Conservation (phyloP, 2,888 invertebrate genomes). For the Phengaris alcon region DNA sequence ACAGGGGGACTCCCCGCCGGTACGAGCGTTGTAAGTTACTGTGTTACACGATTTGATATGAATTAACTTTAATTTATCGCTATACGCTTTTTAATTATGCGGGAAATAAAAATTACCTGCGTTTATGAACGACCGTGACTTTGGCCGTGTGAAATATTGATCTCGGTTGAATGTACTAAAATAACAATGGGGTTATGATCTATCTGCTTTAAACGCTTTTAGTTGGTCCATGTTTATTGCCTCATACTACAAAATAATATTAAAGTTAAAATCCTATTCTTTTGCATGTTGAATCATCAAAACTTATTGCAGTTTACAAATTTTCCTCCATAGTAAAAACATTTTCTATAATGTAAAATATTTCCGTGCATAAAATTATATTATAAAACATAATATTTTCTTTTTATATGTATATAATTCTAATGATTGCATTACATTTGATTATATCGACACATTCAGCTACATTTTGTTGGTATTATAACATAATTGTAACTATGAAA, state of each 20-base stretch:
- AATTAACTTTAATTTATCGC: constrained; percentile 64
- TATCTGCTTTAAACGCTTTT: background rate
- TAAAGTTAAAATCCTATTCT: no score
- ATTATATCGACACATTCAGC: constrained; percentile 12
- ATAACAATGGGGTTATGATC: constrained; percentile 2
- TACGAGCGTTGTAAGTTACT: constrained; percentile 46
- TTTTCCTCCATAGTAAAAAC: background rate
- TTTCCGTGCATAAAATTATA: background rate
- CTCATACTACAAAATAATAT: background rate
- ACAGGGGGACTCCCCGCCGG: constrained; percentile 52
- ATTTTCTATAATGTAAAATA: background rate
- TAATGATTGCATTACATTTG: background rate
- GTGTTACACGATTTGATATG: constrained; percentile 56
- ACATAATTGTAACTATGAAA: constrained; percentile 6
- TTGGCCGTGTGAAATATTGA: background rate
- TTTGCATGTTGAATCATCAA: no score
- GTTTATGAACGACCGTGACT: background rate
- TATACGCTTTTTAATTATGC: constrained; percentile 42
- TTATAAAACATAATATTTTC: background rate
- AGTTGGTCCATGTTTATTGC: background rate
- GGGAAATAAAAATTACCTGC: constrained; percentile 17
- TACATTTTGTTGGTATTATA: constrained; percentile 30
- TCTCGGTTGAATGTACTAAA: background rate
- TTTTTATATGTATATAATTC: no score
- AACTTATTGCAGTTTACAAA: background rate